Percentiles rank a stretch among this genome's conserved stretches.
Evolutionary conservation across 2,797 vertebrate genomes (phyloP).

Genomic region (Lerista edwardsae): DNA sequence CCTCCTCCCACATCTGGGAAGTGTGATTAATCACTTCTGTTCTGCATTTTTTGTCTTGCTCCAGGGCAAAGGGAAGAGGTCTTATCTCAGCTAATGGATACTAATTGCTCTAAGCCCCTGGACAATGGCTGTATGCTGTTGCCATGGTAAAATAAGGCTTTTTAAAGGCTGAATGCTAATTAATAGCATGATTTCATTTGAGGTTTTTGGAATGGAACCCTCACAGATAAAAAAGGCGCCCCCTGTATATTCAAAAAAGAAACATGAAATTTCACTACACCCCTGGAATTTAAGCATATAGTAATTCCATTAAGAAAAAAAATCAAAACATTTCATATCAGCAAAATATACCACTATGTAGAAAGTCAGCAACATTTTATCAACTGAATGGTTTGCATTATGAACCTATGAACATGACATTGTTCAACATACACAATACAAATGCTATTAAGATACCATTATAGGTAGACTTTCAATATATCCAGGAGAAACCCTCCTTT

Average conservation of each 20-base stretch:
- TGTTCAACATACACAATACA: neutral
- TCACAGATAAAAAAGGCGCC: no score
- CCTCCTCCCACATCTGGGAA: no score
- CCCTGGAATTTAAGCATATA: conserved; percentile 58
- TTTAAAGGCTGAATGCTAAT: no score
- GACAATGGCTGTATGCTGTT: no score
- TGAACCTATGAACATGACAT: neutral
- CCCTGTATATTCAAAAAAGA: conserved; percentile 35
- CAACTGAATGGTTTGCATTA: neutral
- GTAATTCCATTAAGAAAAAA: conserved; percentile 37
- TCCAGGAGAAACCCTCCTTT: neutral
- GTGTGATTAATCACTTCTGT: no score
- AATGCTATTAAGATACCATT: neutral
- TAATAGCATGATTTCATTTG: no score
- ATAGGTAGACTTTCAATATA: neutral
- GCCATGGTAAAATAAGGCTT: no score
- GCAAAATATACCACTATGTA: neutral
- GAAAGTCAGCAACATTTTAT: neutral
- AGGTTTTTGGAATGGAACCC: no score
- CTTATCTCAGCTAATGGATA: no score
- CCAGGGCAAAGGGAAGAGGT: no score
- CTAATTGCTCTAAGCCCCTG: no score
- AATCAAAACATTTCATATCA: neutral
- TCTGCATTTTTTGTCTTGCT: no score
- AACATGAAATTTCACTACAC: conserved; percentile 33